These are phyloP conservation scores for Stichodactyla helianthus DNA, from an alignment of 64 coral and sea anemone species.

Conservation along the genomic window DNA sequence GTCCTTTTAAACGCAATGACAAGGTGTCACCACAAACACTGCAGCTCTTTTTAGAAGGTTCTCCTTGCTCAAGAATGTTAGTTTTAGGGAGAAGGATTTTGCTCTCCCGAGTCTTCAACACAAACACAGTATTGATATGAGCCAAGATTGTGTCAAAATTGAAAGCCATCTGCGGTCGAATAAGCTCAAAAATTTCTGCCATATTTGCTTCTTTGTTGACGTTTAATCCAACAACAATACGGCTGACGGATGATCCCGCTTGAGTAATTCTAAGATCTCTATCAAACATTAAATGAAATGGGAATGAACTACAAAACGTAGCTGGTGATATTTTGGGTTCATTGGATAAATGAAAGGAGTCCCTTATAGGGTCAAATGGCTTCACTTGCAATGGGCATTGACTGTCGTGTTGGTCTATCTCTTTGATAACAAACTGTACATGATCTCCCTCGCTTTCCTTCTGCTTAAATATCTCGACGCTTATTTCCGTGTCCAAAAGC, in stretches of 20 bases:
- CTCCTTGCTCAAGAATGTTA: background rate
- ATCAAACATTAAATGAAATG: conserved; percentile 82
- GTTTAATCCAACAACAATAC: conserved; percentile 48
- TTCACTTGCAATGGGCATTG: conserved; percentile 27
- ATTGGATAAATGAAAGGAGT: conserved; percentile 47
- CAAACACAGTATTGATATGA: conserved; percentile 85
- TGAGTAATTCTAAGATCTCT: conserved; percentile 60
- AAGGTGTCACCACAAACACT: conserved; percentile 34
- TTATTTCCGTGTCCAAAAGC: conserved; percentile 76
- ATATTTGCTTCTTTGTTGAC: conserved; percentile 33
- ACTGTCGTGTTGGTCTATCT: conserved; percentile 29
- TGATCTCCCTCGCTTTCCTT: conserved; percentile 63
- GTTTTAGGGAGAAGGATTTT: conserved; percentile 6
- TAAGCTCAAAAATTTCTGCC: conserved; percentile 64
- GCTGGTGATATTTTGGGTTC: conserved; percentile 82
- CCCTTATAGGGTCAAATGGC: conserved; percentile 49
- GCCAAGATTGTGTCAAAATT: conserved; percentile 57
- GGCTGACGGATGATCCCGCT: conserved; percentile 57
- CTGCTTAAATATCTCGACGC: conserved; percentile 45
- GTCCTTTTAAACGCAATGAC: conserved; percentile 71
- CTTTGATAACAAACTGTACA: conserved; percentile 80
- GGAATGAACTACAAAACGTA: conserved; percentile 72
- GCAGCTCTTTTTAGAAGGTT: conserved; percentile 28
- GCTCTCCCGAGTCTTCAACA: conserved; percentile 48
- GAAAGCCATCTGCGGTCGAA: conserved; percentile 69